Conservation (phyloP, 2,113 vertebrate species). For the Poeciliopsis turrubarensis region DNA sequence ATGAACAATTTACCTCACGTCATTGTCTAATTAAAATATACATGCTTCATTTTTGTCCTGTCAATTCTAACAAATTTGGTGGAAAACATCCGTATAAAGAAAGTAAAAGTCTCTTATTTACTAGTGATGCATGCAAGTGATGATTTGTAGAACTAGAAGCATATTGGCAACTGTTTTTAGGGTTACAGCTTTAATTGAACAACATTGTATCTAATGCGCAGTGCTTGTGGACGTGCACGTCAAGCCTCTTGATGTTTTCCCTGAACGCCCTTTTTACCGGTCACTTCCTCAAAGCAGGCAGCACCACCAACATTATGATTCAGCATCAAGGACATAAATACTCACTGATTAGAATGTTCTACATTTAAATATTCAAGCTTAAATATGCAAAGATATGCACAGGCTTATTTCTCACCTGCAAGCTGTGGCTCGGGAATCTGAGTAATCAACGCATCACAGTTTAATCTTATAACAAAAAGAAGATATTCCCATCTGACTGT, state of each 20-base stretch:
- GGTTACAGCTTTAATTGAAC: neutral
- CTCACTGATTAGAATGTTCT: constrained; percentile 40
- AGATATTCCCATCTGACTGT: constrained; percentile 21
- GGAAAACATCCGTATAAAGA: no score
- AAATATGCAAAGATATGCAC: constrained; percentile 64
- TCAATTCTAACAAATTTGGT: no score
- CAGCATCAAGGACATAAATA: constrained; percentile 34
- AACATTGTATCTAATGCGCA: no score
- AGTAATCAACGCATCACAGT: constrained; percentile 43
- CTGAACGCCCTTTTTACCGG: constrained; percentile 1
- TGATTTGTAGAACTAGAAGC: no score
- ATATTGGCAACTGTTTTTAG: constrained; percentile 3
- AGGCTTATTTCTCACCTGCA: constrained; percentile 58
- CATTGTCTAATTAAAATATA: no score
- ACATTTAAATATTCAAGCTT: constrained; percentile 50
- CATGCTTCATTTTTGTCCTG: no score
- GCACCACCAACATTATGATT: constrained; percentile 7
- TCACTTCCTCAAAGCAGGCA: constrained; percentile 18
- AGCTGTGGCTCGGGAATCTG: constrained; percentile 31
- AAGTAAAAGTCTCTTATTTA: no score
- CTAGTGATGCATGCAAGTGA: no score
- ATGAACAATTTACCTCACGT: no score
- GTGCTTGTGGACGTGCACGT: neutral
- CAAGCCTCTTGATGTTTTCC: constrained; percentile 13
- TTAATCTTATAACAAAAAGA: constrained; percentile 31